Conservation (phyloP, 2,113 vertebrate genomes). For the Polypterus bichir region DNA sequence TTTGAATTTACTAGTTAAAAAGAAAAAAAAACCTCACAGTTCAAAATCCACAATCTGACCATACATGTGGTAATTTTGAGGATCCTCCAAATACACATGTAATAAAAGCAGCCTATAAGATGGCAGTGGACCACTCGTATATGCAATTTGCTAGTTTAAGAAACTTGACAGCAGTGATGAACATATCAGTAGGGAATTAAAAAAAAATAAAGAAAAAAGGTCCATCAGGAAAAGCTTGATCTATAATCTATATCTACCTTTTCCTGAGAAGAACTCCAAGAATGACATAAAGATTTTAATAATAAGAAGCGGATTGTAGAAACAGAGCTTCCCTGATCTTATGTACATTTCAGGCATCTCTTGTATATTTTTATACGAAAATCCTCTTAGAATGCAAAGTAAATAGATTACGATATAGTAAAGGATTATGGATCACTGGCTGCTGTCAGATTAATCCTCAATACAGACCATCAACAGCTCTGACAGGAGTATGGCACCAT, state of each 20-base stretch:
- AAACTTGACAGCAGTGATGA: slow-evolving; percentile 2
- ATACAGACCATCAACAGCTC: slow-evolving; percentile 69
- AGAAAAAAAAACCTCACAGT: too few relatives aligned
- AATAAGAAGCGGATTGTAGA: slow-evolving; percentile 34
- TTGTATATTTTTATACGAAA: slow-evolving; percentile 77
- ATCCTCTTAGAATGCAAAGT: slow-evolving; percentile 92
- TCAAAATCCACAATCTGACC: too few relatives aligned
- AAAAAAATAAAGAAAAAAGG: slow-evolving; percentile 14
- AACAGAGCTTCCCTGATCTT: slow-evolving; percentile 49
- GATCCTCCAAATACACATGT: too few relatives aligned
- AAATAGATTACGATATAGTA: slow-evolving; percentile 90
- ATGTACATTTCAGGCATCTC: slow-evolving; percentile 69
- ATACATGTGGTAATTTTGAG: too few relatives aligned
- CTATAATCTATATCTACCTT: slow-evolving; percentile 15
- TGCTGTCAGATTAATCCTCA: slow-evolving; percentile 89
- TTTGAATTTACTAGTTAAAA: too few relatives aligned
- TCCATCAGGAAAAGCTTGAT: slow-evolving; percentile 19
- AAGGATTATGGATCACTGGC: slow-evolving; percentile 80
- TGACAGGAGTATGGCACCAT: slow-evolving; percentile 75
- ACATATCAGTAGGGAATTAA: neutral
- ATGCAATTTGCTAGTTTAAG: neutral
- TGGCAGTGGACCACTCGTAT: neutral
- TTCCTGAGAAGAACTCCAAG: slow-evolving; percentile 24
- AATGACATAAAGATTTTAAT: slow-evolving; percentile 23
- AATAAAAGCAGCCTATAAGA: too few relatives aligned